These are phyloP conservation scores for Silvanus unidentatus DNA, from an alignment of 2,888 invertebrate genomes.

Conservation along the genomic window DNA sequence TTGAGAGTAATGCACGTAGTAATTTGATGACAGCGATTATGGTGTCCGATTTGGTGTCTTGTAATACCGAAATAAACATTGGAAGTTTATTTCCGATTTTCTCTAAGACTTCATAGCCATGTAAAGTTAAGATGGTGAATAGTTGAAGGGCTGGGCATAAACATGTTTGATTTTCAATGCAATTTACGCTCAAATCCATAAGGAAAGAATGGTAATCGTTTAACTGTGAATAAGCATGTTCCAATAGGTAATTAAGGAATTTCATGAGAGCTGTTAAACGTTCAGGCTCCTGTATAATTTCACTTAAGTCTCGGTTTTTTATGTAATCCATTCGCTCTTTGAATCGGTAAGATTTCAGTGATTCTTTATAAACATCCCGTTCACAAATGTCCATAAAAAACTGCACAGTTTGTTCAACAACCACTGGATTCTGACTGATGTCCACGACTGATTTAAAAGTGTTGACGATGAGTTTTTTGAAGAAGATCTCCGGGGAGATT, in stretches of 20 bases:
- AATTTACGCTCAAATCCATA: slow-evolving; percentile 46
- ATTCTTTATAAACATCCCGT: slow-evolving; percentile 30
- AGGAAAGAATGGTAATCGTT: slow-evolving; percentile 43
- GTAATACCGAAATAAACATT: slow-evolving; percentile 43
- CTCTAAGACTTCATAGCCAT: slow-evolving; percentile 30
- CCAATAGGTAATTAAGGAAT: slow-evolving; percentile 48
- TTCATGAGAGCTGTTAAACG: slow-evolving; percentile 48
- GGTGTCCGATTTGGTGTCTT: slow-evolving; percentile 1
- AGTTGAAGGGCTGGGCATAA: slow-evolving; percentile 47
- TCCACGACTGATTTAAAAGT: slow-evolving; percentile 49
- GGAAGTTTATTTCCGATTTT: slow-evolving; percentile 39
- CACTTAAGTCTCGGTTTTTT: slow-evolving; percentile 15
- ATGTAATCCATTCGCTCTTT: background rate
- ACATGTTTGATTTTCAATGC: slow-evolving; percentile 47
- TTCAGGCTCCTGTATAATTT: slow-evolving; percentile 36
- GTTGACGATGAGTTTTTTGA: slow-evolving; percentile 46
- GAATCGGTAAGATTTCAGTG: slow-evolving; percentile 11
- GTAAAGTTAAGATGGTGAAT: slow-evolving; percentile 38
- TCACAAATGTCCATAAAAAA: slow-evolving; percentile 49
- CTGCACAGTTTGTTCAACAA: slow-evolving; percentile 50
- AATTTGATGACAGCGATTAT: background rate
- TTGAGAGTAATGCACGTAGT: background rate
- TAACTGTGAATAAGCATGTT: slow-evolving; percentile 43
- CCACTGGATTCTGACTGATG: slow-evolving; percentile 43
- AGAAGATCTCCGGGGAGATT: slow-evolving; percentile 49